Percentiles rank a stretch among this genome's conserved stretches.
These are phyloP conservation scores for Furcula furcula DNA, from an alignment of 2,888 invertebrate species.

Conservation along the genomic window DNA sequence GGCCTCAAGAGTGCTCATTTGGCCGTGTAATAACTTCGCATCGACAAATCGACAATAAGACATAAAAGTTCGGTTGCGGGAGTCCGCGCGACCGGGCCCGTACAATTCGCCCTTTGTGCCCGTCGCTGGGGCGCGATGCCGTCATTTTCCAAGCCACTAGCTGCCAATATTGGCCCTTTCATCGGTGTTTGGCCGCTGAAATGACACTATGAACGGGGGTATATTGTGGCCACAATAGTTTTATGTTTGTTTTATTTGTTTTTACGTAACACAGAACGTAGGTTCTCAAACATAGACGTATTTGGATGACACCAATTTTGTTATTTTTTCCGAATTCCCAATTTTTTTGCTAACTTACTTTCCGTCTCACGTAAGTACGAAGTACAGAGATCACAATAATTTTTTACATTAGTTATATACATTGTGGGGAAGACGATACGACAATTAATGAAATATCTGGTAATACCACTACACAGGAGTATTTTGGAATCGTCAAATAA, in stretches of 20 bases:
- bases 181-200: slow-evolving; percentile 37
- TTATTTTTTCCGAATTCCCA: too few species aligned
- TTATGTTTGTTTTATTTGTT: slow-evolving; percentile 26
- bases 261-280: too few species aligned
- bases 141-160: slow-evolving; percentile 68
- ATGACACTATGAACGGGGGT: slow-evolving; percentile 7
- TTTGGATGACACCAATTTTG: too few species aligned
- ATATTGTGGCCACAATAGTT: slow-evolving; percentile 27
- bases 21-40: slow-evolving; percentile 13
- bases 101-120: slow-evolving; percentile 50
- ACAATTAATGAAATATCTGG: too few species aligned
- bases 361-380: too few species aligned
- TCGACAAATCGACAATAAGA: slow-evolving; percentile 22
- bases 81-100: slow-evolving; percentile 39
- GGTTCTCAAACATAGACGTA: too few species aligned
- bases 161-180: slow-evolving; percentile 52
- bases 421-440: too few species aligned
- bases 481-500: too few species aligned
- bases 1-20: background rate
- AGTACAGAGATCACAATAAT: too few species aligned
- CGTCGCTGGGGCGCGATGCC: slow-evolving; percentile 49
- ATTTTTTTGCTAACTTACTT: too few species aligned
- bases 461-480: too few species aligned
- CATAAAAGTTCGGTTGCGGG: slow-evolving; percentile 20
- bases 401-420: too few species aligned